Percentiles rank a stretch among this genome's conserved stretches.
Evolutionary conservation across 1,140 invertebrate species (phyloP).

Genomic region (Pemphigus obesinymphae): DNA sequence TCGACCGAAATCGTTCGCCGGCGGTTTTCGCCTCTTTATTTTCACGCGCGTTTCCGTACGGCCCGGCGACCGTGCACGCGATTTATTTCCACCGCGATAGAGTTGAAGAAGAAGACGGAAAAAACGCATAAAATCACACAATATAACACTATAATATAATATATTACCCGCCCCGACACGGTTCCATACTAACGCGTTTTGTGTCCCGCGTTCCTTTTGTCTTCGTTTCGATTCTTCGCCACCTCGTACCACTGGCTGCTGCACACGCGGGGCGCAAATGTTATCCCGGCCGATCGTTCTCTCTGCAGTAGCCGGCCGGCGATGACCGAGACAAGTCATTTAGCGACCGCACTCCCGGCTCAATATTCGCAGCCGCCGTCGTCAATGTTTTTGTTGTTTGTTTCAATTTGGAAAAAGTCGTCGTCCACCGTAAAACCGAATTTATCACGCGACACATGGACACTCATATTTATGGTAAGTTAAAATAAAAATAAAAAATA

Average conservation of each 20-base stretch:
- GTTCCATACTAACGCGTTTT: not conserved
- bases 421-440: not conserved
- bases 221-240: not conserved
- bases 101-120: not conserved
- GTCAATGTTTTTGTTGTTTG: not conserved
- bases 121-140: not conserved
- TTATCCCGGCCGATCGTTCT: not conserved
- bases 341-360: not conserved
- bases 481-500: not conserved
- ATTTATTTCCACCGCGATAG: slow-evolving; percentile 35
- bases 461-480: not conserved
- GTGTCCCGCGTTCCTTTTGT: slow-evolving; percentile 1
- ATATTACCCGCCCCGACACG: not conserved
- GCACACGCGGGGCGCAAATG: not conserved
- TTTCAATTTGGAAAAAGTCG: not conserved
- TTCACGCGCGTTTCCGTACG: not conserved
- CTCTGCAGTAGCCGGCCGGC: slow-evolving; percentile 1
- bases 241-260: not conserved
- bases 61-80: not conserved
- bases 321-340: slow-evolving; percentile 6
- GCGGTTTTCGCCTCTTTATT: not conserved
- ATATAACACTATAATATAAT: too few species aligned
- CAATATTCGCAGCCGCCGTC: not conserved
- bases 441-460: not conserved
- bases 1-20: slow-evolving; percentile 28